phyloP scores from a whole-genome alignment of 1,140 invertebrate genomes.

The Pseudomyrmex cubaensis region DNA sequence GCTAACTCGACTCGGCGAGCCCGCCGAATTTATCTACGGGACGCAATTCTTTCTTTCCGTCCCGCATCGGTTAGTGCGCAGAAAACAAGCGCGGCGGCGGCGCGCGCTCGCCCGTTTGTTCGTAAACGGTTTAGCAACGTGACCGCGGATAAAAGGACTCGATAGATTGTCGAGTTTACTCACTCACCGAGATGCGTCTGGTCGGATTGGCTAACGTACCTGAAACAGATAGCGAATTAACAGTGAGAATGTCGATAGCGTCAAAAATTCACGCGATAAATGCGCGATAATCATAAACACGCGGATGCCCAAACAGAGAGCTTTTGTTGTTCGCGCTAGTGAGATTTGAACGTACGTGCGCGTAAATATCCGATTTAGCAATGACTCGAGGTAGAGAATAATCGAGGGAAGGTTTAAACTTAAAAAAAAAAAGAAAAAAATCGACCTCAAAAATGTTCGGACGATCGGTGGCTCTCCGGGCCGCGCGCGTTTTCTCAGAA shows the following conservation, averaged over 20 bases:
- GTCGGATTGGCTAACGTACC: slow-evolving; percentile 31
- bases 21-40: slow-evolving; percentile 59
- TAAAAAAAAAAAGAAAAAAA: too few relatives aligned
- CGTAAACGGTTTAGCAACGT: slow-evolving; percentile 45
- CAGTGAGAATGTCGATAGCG: background rate
- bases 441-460: too few relatives aligned
- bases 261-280: background rate
- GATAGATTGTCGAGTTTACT: slow-evolving; percentile 32
- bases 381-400: too few relatives aligned
- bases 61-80: slow-evolving; percentile 21
- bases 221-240: slow-evolving; percentile 51
- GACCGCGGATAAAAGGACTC: slow-evolving; percentile 17
- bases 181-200: slow-evolving; percentile 32
- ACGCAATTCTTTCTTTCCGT: slow-evolving; percentile 52
- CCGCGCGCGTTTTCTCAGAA: background rate
- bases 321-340: too few relatives aligned
- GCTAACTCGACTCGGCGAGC: slow-evolving; percentile 49
- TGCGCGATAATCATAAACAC: background rate
- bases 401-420: too few relatives aligned
- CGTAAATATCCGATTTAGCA: too few relatives aligned
- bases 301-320: too few relatives aligned
- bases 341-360: too few relatives aligned
- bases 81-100: background rate
- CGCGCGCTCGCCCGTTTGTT: slow-evolving; percentile 9
- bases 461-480: background rate